Conservation (phyloP, 1,140 invertebrate species). For the Zaprionus tsacasi region DNA sequence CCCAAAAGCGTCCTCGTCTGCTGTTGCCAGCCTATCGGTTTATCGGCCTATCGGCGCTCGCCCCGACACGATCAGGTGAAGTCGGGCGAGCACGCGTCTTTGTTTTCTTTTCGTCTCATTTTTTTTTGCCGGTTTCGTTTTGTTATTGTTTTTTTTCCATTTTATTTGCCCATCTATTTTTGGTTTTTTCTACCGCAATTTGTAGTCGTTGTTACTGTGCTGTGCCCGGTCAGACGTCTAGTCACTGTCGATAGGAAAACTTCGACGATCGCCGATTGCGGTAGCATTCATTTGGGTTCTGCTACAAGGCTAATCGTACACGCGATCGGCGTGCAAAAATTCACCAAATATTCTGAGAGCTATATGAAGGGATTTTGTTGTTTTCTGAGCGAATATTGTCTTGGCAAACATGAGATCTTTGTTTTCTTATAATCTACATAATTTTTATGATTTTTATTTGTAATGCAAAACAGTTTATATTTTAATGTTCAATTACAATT, state of each 20-base stretch:
- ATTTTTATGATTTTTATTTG: background rate
- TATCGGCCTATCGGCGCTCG: conserved; percentile 30
- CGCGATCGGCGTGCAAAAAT: background rate
- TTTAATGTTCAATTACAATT: too few relatives aligned
- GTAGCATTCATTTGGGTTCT: background rate
- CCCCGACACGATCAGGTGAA: conserved; percentile 32
- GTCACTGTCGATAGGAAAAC: conserved; percentile 18
- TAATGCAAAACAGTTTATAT: too few relatives aligned
- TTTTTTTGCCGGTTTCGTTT: background rate
- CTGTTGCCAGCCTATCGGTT: conserved; percentile 51
- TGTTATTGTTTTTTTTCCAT: conserved; percentile 2
- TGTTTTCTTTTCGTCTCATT: conserved; percentile 59
- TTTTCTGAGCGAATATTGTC: background rate
- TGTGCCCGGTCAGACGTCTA: conserved; percentile 8
- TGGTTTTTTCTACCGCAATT: background rate
- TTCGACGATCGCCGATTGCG: background rate
- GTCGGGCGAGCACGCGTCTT: conserved; percentile 57
- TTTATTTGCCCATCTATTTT: conserved; percentile 2
- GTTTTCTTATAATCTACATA: background rate
- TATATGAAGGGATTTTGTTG: background rate
- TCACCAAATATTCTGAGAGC: background rate
- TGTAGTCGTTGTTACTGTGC: conserved; percentile 10
- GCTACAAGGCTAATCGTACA: background rate
- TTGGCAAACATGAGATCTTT: background rate
- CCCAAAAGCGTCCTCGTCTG: conserved; percentile 34